A percentile compares a stretch with the other conserved stretches of the same genome.
phyloP scores from a whole-genome alignment of 2,113 vertebrate genomes.

The Lamprotornis superbus region DNA sequence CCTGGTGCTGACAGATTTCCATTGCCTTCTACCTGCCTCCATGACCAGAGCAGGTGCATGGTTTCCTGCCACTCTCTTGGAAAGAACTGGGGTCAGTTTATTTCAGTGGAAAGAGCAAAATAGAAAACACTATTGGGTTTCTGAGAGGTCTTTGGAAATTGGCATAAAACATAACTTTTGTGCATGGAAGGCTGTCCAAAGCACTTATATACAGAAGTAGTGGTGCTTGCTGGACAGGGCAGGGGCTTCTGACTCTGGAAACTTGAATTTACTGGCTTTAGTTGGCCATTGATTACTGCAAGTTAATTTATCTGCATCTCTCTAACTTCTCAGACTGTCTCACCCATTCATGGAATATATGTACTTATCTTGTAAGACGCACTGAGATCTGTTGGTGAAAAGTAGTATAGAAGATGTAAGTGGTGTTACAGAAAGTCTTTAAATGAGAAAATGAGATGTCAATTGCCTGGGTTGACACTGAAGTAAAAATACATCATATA shows the following conservation, averaged over 20 bases:
- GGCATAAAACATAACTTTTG: not conserved
- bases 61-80: not conserved
- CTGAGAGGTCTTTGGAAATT: not conserved
- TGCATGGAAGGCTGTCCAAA: not conserved
- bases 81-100: not conserved
- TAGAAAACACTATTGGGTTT: not conserved
- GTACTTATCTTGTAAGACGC: not conserved
- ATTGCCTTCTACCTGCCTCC: not conserved
- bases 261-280: not conserved
- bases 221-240: not conserved
- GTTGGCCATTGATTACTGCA: not conserved
- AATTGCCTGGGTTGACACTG: not conserved
- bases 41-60: not conserved
- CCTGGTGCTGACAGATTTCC: conserved; percentile 3
- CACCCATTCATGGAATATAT: not conserved
- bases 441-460: not conserved
- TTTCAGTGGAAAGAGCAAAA: not conserved
- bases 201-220: not conserved
- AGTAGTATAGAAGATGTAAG: not conserved
- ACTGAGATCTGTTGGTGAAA: not conserved
- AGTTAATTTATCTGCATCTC: not conserved
- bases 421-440: not conserved
- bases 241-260: not conserved
- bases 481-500: not conserved
- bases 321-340: not conserved